Evolutionary conservation across 2,113 vertebrate genomes (phyloP).

Genomic region (Sclerurus mexicanus): DNA sequence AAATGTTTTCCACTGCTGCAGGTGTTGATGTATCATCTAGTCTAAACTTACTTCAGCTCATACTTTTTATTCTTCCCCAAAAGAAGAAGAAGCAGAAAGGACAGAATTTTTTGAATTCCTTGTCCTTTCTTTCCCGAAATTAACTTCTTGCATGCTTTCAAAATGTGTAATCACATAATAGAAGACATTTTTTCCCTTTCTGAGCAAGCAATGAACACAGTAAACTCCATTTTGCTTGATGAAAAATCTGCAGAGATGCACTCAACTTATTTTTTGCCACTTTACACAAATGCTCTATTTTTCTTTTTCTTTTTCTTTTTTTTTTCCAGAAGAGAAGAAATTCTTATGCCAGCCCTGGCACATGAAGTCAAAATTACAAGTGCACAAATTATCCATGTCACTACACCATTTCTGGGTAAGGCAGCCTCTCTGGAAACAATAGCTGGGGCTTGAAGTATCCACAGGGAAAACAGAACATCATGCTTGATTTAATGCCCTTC

Average conservation of each 20-base stretch:
- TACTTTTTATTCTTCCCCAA: background rate
- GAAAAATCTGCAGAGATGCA: background rate
- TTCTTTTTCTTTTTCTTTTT: background rate
- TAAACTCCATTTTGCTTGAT: background rate
- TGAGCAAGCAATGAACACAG: background rate
- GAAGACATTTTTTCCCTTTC: background rate
- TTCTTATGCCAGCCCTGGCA: background rate
- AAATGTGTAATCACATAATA: background rate
- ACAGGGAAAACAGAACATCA: background rate
- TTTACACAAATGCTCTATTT: background rate
- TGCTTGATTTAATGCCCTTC: constrained; percentile 24
- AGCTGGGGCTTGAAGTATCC: background rate
- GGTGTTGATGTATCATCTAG: background rate
- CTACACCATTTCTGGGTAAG: background rate
- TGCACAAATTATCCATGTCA: background rate
- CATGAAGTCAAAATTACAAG: background rate
- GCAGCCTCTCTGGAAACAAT: background rate
- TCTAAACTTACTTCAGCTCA: background rate
- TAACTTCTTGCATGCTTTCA: background rate
- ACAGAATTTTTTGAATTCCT: background rate
- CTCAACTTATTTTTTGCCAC: background rate
- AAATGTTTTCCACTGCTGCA: background rate
- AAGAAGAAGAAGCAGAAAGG: background rate
- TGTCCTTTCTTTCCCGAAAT: background rate
- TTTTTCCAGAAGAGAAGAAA: background rate